Conservation (phyloP, 2,888 invertebrate genomes). For the Pristionchus fissidentatus region DNA sequence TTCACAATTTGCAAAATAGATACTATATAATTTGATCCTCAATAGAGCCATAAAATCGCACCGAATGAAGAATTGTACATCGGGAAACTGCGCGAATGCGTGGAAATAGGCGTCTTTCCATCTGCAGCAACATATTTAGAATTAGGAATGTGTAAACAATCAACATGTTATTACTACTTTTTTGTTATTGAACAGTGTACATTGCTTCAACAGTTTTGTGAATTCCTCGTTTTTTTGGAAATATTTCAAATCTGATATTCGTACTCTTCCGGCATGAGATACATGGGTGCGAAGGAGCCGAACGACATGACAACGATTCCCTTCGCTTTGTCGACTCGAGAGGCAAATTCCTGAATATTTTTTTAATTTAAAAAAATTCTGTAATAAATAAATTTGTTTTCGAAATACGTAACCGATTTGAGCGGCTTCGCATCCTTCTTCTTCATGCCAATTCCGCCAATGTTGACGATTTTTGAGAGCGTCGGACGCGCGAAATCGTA, state of each 20-base stretch:
- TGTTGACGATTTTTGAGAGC: constrained; percentile 64
- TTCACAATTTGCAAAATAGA: neutral
- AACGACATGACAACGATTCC: constrained; percentile 64
- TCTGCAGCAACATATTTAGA: neutral
- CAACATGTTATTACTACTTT: too few species aligned
- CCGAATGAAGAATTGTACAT: constrained; percentile 62
- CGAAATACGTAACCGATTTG: constrained; percentile 31
- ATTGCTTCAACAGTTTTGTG: too few species aligned
- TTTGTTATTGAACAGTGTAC: too few species aligned
- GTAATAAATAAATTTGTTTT: neutral
- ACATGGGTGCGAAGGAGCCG: constrained; percentile 55
- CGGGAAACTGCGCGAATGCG: constrained; percentile 56
- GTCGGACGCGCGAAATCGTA: constrained; percentile 66
- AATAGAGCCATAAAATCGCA: neutral
- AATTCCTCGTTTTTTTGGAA: neutral
- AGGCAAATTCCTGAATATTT: constrained; percentile 54
- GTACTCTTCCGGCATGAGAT: constrained; percentile 26
- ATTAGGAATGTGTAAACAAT: neutral
- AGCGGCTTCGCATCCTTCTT: constrained; percentile 58
- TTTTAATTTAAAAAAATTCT: neutral
- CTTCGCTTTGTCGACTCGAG: constrained; percentile 53
- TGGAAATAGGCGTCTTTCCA: constrained; percentile 55
- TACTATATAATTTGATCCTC: neutral
- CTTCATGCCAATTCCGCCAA: constrained; percentile 68
- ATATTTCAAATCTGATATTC: neutral